These are phyloP conservation scores for Tineola bisselliella DNA, from an alignment of 2,888 invertebrate genomes.

Conservation along the genomic window DNA sequence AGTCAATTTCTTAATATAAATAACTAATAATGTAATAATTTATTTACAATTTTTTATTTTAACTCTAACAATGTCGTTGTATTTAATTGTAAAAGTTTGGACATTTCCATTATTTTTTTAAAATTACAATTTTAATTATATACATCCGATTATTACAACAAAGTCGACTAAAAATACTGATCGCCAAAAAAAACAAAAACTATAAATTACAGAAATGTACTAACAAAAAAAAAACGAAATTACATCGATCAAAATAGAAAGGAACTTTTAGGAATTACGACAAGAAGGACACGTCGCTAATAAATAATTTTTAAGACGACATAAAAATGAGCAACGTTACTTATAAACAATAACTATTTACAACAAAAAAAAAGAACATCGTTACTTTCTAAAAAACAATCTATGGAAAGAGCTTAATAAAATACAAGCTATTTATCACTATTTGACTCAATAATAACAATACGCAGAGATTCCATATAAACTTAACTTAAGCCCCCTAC, in stretches of 20 bases:
- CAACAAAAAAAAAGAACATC: conserved; percentile 17
- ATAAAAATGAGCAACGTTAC: background rate
- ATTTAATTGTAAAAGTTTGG: conserved; percentile 25
- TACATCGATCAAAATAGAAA: conserved; percentile 28
- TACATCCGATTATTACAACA: conserved; percentile 16
- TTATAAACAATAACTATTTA: conserved; percentile 22
- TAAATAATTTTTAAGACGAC: conserved; percentile 17
- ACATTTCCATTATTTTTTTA: conserved; percentile 19
- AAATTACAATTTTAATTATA: conserved; percentile 23
- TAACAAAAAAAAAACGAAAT: background rate
- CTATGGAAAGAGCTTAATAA: conserved; percentile 23
- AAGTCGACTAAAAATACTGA: background rate
- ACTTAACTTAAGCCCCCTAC: background rate
- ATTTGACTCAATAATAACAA: too few relatives aligned
- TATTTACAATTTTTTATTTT: conserved; percentile 15
- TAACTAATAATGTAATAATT: background rate
- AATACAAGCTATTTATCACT: conserved; percentile 16
- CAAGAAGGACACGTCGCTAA: conserved; percentile 18
- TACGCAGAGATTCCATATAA: too few relatives aligned
- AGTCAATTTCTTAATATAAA: background rate
- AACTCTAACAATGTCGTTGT: conserved; percentile 28
- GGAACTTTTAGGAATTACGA: conserved; percentile 40
- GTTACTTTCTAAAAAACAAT: conserved; percentile 20
- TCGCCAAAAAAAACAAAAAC: background rate
- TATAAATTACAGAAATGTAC: background rate